Evolutionary conservation across 2,113 vertebrate species (phyloP), one percentile per base, ranked within the genome.

Genomic region (Myiozetetes cayanensis): DNA sequence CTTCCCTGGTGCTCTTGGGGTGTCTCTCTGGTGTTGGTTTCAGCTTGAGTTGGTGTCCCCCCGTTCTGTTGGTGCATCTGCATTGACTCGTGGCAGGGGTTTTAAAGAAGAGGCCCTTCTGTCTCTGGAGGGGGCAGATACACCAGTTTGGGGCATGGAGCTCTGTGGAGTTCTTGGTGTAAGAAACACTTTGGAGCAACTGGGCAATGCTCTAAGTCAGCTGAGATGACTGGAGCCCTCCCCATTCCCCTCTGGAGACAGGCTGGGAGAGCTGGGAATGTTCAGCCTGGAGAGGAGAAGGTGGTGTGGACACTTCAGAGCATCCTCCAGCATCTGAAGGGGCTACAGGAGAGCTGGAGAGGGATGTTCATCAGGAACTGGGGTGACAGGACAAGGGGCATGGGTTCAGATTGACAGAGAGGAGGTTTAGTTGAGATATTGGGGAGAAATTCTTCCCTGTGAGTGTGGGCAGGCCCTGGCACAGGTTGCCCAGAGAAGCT

Each of bases 111-210:
- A 67, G 33, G 24, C 27, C 27, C 46, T 23, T 52, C 14, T 55
- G 17, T 33, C 43, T 68, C 35, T 55, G 15, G 27, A 8, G 49
- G 25, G 43, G 46, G 30, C 18, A 50, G 58, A 43, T 33, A 1
- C 1, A 16, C 2, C 3, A 24, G 3, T 43, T 65, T 22, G 44
- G 9, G 9, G 18, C 0, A 2, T 6, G 49, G 30, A 16, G 3
- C 27, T 2, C 6, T 10, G 22, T 0, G 7, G 30, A 33, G 18
- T 10, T 58, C 5, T 35, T 25, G 13, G 37, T 21, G 44, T 37
- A 14, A 12, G 66, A 33, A 74, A 31, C 8, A 4, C 16, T 8
- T 9, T 18, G 30, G 43, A 53, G 70, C 1, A 3, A 10, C 3
- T 7, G 14, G 30, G n/a, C 1, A 2, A 49, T 1, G 4, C 30